Percentiles rank a stretch among this genome's conserved stretches.
These are phyloP conservation scores for Motacilla tschutschensis DNA, from an alignment of 2,113 vertebrate genomes.

Conservation along the genomic window DNA sequence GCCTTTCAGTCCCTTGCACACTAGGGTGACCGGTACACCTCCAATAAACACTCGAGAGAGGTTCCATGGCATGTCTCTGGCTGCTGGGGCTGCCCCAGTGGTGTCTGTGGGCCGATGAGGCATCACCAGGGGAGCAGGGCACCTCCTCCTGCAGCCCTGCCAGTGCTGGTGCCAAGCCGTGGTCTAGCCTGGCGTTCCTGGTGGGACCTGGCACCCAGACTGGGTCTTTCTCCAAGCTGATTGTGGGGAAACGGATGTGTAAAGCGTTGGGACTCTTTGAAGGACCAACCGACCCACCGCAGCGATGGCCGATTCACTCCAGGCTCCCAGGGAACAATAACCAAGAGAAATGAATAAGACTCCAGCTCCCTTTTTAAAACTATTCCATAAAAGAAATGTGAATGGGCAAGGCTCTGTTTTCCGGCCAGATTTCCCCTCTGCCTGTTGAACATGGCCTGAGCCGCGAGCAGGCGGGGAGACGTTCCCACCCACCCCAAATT, in stretches of 20 bases:
- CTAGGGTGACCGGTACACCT: not conserved
- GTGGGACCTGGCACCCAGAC: conserved; percentile 30
- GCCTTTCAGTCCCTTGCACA: not conserved
- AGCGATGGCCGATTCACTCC: conserved; percentile 51
- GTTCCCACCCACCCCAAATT: conserved; percentile 48
- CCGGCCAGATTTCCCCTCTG: conserved; percentile 64
- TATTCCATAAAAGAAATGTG: conserved; percentile 67
- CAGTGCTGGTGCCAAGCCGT: not conserved
- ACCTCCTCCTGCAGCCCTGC: not conserved
- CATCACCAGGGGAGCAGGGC: not conserved
- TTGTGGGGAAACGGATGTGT: conserved; percentile 54
- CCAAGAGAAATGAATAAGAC: conserved; percentile 65
- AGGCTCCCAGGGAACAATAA: conserved; percentile 63
- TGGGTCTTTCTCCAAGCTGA: conserved; percentile 14
- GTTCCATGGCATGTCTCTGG: not conserved
- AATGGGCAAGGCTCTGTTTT: conserved; percentile 63
- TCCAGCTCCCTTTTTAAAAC: conserved; percentile 53
- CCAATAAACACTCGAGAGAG: not conserved
- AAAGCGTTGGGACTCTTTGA: conserved; percentile 44
- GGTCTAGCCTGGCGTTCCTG: not conserved
- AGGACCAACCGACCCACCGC: conserved; percentile 55
- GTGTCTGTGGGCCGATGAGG: not conserved
- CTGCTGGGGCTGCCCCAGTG: not conserved
- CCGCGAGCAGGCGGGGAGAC: conserved; percentile 26
- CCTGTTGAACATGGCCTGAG: conserved; percentile 39